A percentile compares a stretch with the other conserved stretches of the same genome.
Evolutionary conservation across 1,140 invertebrate genomes (phyloP).

Genomic region (Caenorhabditis brenneri): DNA sequence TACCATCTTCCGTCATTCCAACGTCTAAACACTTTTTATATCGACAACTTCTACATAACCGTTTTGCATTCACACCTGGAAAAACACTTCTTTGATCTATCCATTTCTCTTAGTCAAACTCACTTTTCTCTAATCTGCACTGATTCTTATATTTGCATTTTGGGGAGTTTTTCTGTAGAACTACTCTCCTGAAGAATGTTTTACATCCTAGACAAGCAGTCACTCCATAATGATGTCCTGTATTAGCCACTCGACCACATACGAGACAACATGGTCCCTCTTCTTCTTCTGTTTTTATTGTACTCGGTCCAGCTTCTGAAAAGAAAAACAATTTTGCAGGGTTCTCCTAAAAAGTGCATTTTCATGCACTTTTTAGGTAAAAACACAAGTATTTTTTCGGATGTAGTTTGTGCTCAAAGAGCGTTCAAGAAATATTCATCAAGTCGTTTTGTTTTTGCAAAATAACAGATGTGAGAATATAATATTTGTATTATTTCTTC

Average conservation of each 20-base stretch:
- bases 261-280: neutral
- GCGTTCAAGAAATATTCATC: neutral
- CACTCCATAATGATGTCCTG: slow-evolving; percentile 24
- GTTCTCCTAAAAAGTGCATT: neutral
- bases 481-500: neutral
- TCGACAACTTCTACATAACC: slow-evolving; percentile 23
- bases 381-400: neutral
- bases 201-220: slow-evolving; percentile 40
- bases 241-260: slow-evolving; percentile 11
- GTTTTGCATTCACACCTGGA: slow-evolving; percentile 7
- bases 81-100: neutral
- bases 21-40: slow-evolving; percentile 16
- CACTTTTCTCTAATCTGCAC: slow-evolving; percentile 4
- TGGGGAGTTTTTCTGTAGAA: neutral
- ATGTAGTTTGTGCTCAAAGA: neutral
- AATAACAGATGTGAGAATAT: neutral
- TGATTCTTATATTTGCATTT: slow-evolving; percentile 36
- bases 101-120: neutral
- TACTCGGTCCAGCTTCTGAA: slow-evolving; percentile 12
- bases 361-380: neutral
- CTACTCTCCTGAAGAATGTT: slow-evolving; percentile 38
- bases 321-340: neutral
- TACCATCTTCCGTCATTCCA: slow-evolving; percentile 21
- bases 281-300: neutral
- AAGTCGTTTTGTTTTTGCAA: neutral